phyloP scores from a whole-genome alignment of 2,113 vertebrate species.

The Oenanthe melanoleuca region DNA sequence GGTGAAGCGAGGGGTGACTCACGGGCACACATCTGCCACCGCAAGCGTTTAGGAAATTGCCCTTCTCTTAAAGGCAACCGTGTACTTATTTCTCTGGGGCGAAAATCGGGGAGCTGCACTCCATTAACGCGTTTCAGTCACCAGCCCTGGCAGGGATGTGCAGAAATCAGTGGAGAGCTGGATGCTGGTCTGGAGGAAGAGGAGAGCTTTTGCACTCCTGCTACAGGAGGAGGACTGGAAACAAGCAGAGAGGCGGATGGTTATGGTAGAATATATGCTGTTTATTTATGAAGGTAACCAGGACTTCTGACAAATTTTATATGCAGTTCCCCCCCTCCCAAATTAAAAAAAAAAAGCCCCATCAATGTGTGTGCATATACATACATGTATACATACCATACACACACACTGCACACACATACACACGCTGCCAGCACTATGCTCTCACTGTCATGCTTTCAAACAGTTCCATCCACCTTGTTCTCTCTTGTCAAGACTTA shows the following conservation, averaged over 20 bases:
- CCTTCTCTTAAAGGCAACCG: background rate
- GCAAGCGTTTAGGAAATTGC: background rate
- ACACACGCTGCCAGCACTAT: background rate
- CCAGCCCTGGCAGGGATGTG: background rate
- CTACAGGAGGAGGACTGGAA: background rate
- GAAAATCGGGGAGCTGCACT: background rate
- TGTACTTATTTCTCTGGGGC: background rate
- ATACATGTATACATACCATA: conserved; percentile 43
- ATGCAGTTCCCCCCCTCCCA: background rate
- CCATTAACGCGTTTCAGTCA: background rate
- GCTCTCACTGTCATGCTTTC: background rate
- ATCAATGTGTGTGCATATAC: conserved; percentile 43
- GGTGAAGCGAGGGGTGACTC: background rate
- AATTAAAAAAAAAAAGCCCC: background rate
- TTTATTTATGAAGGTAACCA: conserved; percentile 72
- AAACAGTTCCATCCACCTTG: background rate
- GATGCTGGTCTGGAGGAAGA: background rate
- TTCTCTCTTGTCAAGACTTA: background rate
- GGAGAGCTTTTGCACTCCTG: background rate
- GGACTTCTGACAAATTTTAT: conserved; percentile 37
- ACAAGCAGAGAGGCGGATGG: background rate
- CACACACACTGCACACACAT: background rate
- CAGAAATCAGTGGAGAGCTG: background rate
- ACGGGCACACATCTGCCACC: background rate
- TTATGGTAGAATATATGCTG: conserved; percentile 49